Conservation (phyloP, 2,888 invertebrate genomes). For the Fragum fragum region DNA sequence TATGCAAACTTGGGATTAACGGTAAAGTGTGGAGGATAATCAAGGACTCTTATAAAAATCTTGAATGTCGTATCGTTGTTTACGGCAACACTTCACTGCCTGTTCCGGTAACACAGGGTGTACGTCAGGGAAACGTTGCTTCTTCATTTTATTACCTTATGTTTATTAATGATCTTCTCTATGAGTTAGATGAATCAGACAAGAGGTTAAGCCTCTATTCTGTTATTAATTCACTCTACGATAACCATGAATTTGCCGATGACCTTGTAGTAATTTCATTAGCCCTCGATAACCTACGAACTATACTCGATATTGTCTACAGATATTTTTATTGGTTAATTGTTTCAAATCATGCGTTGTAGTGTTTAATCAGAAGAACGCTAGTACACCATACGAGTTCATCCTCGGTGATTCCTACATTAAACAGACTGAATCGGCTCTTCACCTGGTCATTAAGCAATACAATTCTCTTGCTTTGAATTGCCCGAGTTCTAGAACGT, state of each 20-base stretch:
- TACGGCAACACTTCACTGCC: not conserved
- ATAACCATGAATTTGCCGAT: constrained; percentile 11
- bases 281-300: not conserved
- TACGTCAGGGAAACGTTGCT: constrained; percentile 22
- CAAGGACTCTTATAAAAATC: not conserved
- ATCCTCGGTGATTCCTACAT: not conserved
- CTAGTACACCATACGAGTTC: not conserved
- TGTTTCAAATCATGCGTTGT: not conserved
- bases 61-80: not conserved
- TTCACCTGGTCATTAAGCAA: not conserved
- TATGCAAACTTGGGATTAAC: not conserved
- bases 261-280: not conserved
- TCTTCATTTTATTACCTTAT: constrained; percentile 14
- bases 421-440: not conserved
- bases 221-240: not conserved
- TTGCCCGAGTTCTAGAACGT: not conserved
- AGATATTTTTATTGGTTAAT: not conserved
- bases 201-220: not conserved
- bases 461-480: not conserved
- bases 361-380: constrained; percentile 1
- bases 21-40: not conserved
- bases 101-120: not conserved
- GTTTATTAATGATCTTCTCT: constrained; percentile 4
- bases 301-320: not conserved
- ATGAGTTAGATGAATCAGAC: constrained; percentile 5